A percentile compares a stretch with the other conserved stretches of the same genome.
phyloP scores from a whole-genome alignment of 2,888 invertebrate genomes.

The Nipponacmea schrenckii region DNA sequence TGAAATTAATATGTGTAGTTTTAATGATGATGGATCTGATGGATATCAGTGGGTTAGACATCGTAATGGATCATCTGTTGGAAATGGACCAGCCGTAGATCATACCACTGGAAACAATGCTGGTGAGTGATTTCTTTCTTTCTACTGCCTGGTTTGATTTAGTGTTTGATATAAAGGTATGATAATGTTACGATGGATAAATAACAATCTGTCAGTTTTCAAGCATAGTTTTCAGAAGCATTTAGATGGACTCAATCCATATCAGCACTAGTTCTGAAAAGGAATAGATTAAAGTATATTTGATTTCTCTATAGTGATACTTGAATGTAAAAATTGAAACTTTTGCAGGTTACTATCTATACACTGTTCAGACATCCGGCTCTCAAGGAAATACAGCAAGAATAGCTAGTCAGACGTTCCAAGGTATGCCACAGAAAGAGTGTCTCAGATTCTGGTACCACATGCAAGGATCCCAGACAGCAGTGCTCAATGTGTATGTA shows the following conservation, averaged over 20 bases:
- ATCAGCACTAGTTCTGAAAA: too few relatives aligned
- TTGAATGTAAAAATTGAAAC: too few relatives aligned
- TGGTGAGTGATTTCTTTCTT: constrained; percentile 32
- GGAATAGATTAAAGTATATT: too few relatives aligned
- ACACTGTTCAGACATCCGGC: constrained; percentile 69
- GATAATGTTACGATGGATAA: background rate
- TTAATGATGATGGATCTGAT: constrained; percentile 46
- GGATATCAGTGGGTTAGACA: constrained; percentile 54
- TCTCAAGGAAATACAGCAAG: constrained; percentile 73
- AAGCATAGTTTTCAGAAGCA: too few relatives aligned
- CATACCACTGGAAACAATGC: constrained; percentile 49
- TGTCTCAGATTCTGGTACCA: constrained; percentile 65
- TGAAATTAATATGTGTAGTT: constrained; percentile 56
- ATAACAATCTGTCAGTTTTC: background rate
- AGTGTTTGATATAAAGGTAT: background rate
- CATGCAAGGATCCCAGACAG: constrained; percentile 55
- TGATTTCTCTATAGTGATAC: too few relatives aligned
- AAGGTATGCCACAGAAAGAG: constrained; percentile 24
- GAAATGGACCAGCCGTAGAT: constrained; percentile 51
- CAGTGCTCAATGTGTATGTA: constrained; percentile 52
- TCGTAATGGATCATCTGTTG: constrained; percentile 39
- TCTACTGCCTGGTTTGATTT: background rate
- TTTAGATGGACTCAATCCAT: too few relatives aligned
- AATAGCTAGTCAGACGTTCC: constrained; percentile 20
- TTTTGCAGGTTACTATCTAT: constrained; percentile 53